phyloP scores from a whole-genome alignment of 2,113 vertebrate genomes.

The Pomatorhinus ruficollis region DNA sequence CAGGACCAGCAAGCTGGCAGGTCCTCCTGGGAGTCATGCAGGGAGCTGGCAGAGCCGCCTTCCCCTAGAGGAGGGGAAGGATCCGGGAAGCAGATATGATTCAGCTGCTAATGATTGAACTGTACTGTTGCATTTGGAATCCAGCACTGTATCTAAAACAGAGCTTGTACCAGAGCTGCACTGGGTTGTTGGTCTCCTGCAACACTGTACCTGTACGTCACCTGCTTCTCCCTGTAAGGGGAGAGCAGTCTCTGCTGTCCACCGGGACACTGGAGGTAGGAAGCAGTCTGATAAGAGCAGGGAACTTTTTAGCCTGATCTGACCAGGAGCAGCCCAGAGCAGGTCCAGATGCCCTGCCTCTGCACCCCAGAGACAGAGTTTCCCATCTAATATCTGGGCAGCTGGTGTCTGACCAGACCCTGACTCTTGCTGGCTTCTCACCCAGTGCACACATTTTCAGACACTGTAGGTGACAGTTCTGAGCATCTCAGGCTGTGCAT shows the following conservation, averaged over 20 bases:
- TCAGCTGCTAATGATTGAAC: neutral
- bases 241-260: neutral
- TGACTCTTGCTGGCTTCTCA: neutral
- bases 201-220: neutral
- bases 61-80: neutral
- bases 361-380: neutral
- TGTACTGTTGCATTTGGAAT: too few species aligned
- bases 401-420: neutral
- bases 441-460: accelerated
- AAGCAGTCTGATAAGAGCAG: neutral
- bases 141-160: neutral
- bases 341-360: neutral
- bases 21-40: neutral
- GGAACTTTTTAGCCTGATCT: neutral
- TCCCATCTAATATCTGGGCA: neutral
- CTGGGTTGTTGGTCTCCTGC: neutral
- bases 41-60: neutral
- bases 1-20: neutral
- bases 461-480: neutral
- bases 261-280: neutral
- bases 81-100: neutral
- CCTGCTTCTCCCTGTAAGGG: neutral
- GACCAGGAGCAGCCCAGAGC: neutral
- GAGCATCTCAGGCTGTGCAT: neutral
- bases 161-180: neutral